These are phyloP conservation scores for Drosophila repletoides DNA, from an alignment of 1,140 invertebrate genomes.

Conservation along the genomic window DNA sequence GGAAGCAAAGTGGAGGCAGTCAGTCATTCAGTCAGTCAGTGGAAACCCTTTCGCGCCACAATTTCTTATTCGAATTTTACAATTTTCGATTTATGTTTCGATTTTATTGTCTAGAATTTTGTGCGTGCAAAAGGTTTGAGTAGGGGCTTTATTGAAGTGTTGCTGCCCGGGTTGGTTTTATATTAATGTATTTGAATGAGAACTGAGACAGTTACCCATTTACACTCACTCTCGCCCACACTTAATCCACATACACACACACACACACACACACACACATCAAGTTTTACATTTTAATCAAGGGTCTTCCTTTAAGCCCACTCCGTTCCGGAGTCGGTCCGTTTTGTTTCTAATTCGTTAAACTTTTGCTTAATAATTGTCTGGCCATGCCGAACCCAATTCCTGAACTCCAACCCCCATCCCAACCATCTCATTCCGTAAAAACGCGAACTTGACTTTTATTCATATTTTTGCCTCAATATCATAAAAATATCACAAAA, in stretches of 20 bases:
- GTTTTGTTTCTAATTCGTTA: slow-evolving; percentile 77
- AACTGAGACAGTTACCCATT: neutral
- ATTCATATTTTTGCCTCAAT: slow-evolving; percentile 55
- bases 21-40: slow-evolving; percentile 4
- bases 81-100: slow-evolving; percentile 80
- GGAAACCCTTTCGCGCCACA: slow-evolving; percentile 29
- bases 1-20: neutral
- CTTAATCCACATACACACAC: neutral
- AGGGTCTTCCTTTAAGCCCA: slow-evolving; percentile 23
- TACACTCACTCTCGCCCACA: neutral
- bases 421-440: neutral
- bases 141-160: slow-evolving; percentile 10
- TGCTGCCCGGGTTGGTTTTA: slow-evolving; percentile 4
- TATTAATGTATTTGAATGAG: slow-evolving; percentile 10
- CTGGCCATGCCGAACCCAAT: slow-evolving; percentile 48
- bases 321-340: slow-evolving; percentile 10
- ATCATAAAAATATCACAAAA: slow-evolving; percentile 40
- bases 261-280: slow-evolving; percentile 9
- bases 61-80: slow-evolving; percentile 72
- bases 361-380: slow-evolving; percentile 80
- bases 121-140: slow-evolving; percentile 27
- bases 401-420: neutral
- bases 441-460: slow-evolving; percentile 58
- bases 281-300: slow-evolving; percentile 56
- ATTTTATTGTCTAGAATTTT: slow-evolving; percentile 69